Conservation (phyloP, 1,140 invertebrate genomes). For the Achroia grisella region DNA sequence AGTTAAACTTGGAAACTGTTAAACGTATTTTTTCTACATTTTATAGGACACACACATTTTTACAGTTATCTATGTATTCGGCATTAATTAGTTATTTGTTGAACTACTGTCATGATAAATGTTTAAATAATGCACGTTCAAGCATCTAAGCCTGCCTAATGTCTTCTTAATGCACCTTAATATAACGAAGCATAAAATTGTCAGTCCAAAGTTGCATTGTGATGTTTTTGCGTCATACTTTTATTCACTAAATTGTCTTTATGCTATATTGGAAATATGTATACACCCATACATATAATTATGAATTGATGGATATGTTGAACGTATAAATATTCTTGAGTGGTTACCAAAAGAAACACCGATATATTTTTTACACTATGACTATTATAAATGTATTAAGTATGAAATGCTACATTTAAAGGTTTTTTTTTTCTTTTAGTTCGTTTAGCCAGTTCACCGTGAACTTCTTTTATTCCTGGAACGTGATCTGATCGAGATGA, state of each 20-base stretch:
- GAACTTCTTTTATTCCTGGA: slow-evolving; percentile 59
- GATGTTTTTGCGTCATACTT: slow-evolving; percentile 22
- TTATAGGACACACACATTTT: too few relatives aligned
- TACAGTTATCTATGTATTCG: too few relatives aligned
- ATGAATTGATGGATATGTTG: too few relatives aligned
- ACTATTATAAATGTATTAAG: slow-evolving; percentile 51
- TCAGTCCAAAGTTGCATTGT: too few relatives aligned
- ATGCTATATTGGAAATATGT: slow-evolving; percentile 15
- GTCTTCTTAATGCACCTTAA: slow-evolving; percentile 66
- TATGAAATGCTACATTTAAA: slow-evolving; percentile 66
- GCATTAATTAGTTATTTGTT: too few relatives aligned
- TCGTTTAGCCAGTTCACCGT: slow-evolving; percentile 50
- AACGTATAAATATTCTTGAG: slow-evolving; percentile 15
- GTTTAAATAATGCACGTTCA: slow-evolving; percentile 52
- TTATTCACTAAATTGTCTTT: slow-evolving; percentile 7
- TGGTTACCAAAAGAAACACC: slow-evolving; percentile 20
- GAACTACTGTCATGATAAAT: slow-evolving; percentile 62
- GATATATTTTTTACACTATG: slow-evolving; percentile 25
- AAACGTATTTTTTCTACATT: too few relatives aligned
- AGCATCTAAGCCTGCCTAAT: slow-evolving; percentile 42
- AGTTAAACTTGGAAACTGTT: too few relatives aligned
- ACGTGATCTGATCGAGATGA: slow-evolving; percentile 65
- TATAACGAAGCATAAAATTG: slow-evolving; percentile 38
- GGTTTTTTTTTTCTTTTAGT: slow-evolving; percentile 48
- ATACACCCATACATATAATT: slow-evolving; percentile 13